phyloP scores from a whole-genome alignment of 2,113 vertebrate genomes.

The Dunckerocampus dactyliophorus region DNA sequence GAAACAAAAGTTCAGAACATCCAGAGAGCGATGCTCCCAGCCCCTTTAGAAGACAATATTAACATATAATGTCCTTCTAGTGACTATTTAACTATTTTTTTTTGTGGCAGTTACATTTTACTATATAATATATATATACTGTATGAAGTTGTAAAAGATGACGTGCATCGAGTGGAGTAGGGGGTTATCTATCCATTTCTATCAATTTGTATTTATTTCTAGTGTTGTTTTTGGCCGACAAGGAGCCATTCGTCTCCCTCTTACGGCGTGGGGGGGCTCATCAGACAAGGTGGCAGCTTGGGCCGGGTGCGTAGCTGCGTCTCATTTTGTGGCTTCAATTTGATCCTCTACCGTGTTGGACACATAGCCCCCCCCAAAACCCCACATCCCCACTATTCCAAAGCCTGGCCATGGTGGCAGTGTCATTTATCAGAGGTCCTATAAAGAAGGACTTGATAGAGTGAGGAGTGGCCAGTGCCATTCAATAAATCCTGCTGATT shows the following conservation, averaged over 20 bases:
- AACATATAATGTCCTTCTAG: too few species aligned
- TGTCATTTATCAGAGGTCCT: constrained; percentile 60
- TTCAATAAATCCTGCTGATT: constrained; percentile 76
- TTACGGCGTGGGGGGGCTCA: constrained; percentile 50
- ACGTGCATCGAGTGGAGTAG: neutral
- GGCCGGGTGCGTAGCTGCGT: constrained; percentile 9
- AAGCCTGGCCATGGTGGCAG: constrained; percentile 48
- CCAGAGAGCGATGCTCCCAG: too few species aligned
- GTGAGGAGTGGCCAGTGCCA: constrained; percentile 60
- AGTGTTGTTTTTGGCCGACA: constrained; percentile 4
- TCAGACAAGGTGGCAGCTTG: constrained; percentile 57
- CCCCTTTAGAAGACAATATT: too few species aligned
- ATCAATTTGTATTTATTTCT: neutral
- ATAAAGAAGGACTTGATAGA: constrained; percentile 69
- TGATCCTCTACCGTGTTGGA: constrained; percentile 29
- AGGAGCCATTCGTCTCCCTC: constrained; percentile 57
- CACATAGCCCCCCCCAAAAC: constrained; percentile 4
- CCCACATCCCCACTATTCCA: constrained; percentile 17
- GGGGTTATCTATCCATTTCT: neutral
- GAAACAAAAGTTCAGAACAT: too few species aligned
- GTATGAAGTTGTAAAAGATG: neutral
- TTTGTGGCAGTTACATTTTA: neutral
- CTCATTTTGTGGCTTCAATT: constrained; percentile 55
- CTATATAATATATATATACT: too few species aligned
- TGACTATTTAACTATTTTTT: constrained; percentile 38